Percentiles rank a stretch among this genome's conserved stretches.
Evolutionary conservation across 2,888 invertebrate genomes (phyloP).

Genomic region (Prenolepis imparis): DNA sequence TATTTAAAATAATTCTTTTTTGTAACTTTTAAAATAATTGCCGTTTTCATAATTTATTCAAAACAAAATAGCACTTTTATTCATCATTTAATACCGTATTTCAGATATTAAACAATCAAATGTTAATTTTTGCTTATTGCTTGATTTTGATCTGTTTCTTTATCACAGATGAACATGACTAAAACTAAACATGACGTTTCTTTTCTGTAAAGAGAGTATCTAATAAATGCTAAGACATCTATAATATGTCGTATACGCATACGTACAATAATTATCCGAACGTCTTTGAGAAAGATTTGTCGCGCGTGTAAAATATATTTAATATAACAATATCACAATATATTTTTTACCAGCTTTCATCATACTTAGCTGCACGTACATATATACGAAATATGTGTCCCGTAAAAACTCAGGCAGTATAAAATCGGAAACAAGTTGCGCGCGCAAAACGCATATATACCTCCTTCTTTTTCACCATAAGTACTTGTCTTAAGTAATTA

Average conservation of each 20-base stretch:
- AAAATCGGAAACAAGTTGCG: slow-evolving; percentile 7
- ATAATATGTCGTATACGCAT: not conserved
- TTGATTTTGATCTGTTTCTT: not conserved
- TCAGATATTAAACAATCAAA: not conserved
- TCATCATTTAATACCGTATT: not conserved
- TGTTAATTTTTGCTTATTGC: not conserved
- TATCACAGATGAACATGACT: not conserved
- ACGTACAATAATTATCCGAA: slow-evolving; percentile 18
- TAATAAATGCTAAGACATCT: slow-evolving; percentile 18
- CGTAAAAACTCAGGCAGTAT: slow-evolving; percentile 19
- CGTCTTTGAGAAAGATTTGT: slow-evolving; percentile 34
- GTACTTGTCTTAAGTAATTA: slow-evolving; percentile 72
- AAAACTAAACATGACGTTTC: not conserved
- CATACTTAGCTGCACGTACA: slow-evolving; percentile 49
- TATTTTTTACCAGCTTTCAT: slow-evolving; percentile 45
- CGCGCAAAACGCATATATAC: not conserved
- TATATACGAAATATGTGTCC: slow-evolving; percentile 15
- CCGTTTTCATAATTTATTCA: not conserved
- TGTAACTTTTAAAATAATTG: not conserved
- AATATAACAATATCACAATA: slow-evolving; percentile 67
- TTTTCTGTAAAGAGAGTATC: not conserved
- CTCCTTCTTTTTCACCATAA: slow-evolving; percentile 56
- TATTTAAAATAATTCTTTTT: not conserved
- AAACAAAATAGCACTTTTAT: slow-evolving; percentile 6
- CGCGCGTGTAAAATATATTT: slow-evolving; percentile 45